Conservation (phyloP, 2,797 vertebrate species). For the Tapera naevia region DNA sequence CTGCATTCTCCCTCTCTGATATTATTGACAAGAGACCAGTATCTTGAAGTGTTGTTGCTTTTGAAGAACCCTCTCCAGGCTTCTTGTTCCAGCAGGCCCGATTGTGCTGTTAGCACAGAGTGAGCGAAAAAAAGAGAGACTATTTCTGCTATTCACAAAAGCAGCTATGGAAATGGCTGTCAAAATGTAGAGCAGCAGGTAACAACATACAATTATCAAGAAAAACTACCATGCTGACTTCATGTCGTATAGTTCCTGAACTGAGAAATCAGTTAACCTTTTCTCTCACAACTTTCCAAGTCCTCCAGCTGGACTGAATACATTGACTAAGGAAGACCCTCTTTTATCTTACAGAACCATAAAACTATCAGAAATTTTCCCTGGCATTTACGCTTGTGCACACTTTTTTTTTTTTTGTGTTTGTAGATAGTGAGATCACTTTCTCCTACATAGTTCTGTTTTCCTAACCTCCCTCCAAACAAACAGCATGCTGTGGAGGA, state of each 20-base stretch:
- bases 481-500: background rate
- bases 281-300: slow-evolving; percentile 79
- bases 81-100: slow-evolving; percentile 78
- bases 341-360: background rate
- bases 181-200: slow-evolving; percentile 81
- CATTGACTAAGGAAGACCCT: background rate
- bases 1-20: slow-evolving; percentile 57
- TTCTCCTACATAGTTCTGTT: background rate
- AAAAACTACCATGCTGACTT: slow-evolving; percentile 79
- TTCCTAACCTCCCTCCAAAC: background rate
- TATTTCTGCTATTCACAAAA: slow-evolving; percentile 82
- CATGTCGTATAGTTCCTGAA: slow-evolving; percentile 72
- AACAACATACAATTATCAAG: slow-evolving; percentile 85
- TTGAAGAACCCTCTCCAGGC: slow-evolving; percentile 80
- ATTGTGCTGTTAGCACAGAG: slow-evolving; percentile 79
- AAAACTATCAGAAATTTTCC: background rate
- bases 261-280: slow-evolving; percentile 79
- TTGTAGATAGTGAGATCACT: background rate
- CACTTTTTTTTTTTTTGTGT: background rate
- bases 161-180: slow-evolving; percentile 82
- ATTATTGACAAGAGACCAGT: slow-evolving; percentile 75
- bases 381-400: background rate
- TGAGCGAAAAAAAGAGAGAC: slow-evolving; percentile 76
- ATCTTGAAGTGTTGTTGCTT: slow-evolving; percentile 79
- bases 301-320: slow-evolving; percentile 65